phyloP scores from a whole-genome alignment of 2,888 invertebrate species.

The Mactromeris polynyma region DNA sequence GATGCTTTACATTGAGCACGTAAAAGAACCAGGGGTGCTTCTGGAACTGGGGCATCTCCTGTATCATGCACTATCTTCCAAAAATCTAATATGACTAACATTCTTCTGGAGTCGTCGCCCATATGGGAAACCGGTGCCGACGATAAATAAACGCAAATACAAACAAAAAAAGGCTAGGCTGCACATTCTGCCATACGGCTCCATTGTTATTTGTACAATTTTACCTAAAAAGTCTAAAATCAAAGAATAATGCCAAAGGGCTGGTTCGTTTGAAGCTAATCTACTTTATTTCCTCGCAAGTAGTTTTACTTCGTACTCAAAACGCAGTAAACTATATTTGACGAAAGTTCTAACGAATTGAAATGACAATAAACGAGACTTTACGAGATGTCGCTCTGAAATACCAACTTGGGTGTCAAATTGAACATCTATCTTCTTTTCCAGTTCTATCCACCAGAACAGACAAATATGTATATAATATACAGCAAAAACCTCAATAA shows the following conservation, averaged over 20 bases:
- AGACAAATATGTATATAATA: not conserved
- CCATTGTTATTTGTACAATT: too few species aligned
- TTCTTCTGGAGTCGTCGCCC: too few species aligned
- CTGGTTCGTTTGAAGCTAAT: not conserved
- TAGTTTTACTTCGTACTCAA: not conserved
- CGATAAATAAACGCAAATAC: too few species aligned
- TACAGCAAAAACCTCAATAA: not conserved
- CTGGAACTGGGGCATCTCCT: too few species aligned
- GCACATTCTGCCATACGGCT: too few species aligned
- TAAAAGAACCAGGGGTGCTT: too few species aligned
- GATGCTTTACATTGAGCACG: too few species aligned
- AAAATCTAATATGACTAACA: too few species aligned
- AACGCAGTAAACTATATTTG: not conserved
- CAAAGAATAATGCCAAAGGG: not conserved
- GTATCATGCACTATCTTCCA: too few species aligned
- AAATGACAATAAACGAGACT: constrained; percentile 1
- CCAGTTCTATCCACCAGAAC: not conserved
- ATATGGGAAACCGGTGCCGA: too few species aligned
- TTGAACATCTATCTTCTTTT: not conserved
- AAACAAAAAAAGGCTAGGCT: too few species aligned
- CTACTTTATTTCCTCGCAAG: not conserved
- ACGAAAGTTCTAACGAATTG: not conserved
- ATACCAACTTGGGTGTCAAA: not conserved
- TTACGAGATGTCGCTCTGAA: not conserved
- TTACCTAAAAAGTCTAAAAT: not conserved